Conservation (phyloP, 2,113 vertebrate species). For the Neogale vison region DNA sequence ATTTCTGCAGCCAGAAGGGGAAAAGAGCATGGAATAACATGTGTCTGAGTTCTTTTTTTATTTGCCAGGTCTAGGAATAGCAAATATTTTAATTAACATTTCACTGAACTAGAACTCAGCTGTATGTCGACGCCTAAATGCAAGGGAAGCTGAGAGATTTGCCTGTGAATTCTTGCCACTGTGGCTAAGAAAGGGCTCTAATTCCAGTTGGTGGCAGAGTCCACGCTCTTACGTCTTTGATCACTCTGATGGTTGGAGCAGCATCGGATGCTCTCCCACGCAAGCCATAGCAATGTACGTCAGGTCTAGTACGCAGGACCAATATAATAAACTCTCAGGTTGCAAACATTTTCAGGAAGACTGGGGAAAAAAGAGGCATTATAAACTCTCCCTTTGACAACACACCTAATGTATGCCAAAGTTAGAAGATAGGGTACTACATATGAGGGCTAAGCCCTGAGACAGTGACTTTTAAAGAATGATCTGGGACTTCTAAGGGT, state of each 20-base stretch:
- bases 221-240: not conserved
- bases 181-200: not conserved
- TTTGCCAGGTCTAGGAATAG: not conserved
- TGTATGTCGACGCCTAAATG: not conserved
- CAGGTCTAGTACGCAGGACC: not conserved
- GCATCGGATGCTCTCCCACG: not conserved
- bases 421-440: not conserved
- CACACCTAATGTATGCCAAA: not conserved
- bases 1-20: not conserved
- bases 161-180: not conserved
- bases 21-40: not conserved
- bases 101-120: not conserved
- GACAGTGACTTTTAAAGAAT: not conserved
- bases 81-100: not conserved
- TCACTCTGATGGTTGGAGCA: not conserved
- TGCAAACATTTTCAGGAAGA: not conserved
- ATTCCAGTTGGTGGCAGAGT: not conserved
- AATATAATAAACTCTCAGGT: not conserved
- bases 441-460: not conserved
- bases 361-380: not conserved
- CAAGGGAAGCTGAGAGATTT: not conserved
- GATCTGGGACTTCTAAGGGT: accelerated
- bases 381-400: not conserved
- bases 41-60: not conserved
- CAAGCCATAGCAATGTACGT: not conserved